These are phyloP conservation scores for Odiellus spinosus DNA, from an alignment of 2,888 invertebrate species.

Conservation along the genomic window DNA sequence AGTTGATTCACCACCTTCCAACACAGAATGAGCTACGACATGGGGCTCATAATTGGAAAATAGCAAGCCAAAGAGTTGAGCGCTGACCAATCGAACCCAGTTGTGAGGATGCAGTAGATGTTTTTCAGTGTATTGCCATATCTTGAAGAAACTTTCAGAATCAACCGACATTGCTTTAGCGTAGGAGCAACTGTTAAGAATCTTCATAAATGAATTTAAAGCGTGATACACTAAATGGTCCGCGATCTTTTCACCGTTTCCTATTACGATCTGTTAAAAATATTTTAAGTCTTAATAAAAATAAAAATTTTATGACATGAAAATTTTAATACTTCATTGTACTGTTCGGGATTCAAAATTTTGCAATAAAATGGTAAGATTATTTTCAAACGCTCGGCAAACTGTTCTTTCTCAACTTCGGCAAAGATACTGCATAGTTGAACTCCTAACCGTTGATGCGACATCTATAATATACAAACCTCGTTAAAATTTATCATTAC, in stretches of 20 bases:
- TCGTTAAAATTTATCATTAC: too few relatives aligned
- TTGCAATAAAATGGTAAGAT: slow-evolving; percentile 45
- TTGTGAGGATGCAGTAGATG: slow-evolving; percentile 62
- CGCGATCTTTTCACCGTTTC: slow-evolving; percentile 19
- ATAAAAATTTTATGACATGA: too few relatives aligned
- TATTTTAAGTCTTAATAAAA: too few relatives aligned
- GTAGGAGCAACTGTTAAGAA: slow-evolving; percentile 23
- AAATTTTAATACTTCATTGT: slow-evolving; percentile 19
- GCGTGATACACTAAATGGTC: slow-evolving; percentile 28
- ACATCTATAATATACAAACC: slow-evolving; percentile 22
- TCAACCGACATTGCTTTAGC: too few relatives aligned
- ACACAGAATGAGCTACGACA: slow-evolving; percentile 33
- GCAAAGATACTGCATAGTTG: slow-evolving; percentile 66
- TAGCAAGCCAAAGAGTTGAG: slow-evolving; percentile 57
- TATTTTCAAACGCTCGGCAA: slow-evolving; percentile 45
- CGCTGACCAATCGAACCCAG: slow-evolving; percentile 65
- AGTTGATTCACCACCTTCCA: slow-evolving; percentile 23
- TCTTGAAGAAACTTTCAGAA: too few relatives aligned
- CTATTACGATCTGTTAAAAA: too few relatives aligned
- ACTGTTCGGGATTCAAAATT: slow-evolving; percentile 31
- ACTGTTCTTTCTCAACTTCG: slow-evolving; percentile 51
- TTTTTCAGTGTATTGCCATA: neutral
- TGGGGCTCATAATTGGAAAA: slow-evolving; percentile 46
- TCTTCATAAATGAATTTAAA: slow-evolving; percentile 26
- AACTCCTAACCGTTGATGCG: slow-evolving; percentile 50